Evolutionary conservation across 2,888 invertebrate genomes (phyloP), one percentile per base, ranked within the genome.

Genomic region (Ormyrus rosae): DNA sequence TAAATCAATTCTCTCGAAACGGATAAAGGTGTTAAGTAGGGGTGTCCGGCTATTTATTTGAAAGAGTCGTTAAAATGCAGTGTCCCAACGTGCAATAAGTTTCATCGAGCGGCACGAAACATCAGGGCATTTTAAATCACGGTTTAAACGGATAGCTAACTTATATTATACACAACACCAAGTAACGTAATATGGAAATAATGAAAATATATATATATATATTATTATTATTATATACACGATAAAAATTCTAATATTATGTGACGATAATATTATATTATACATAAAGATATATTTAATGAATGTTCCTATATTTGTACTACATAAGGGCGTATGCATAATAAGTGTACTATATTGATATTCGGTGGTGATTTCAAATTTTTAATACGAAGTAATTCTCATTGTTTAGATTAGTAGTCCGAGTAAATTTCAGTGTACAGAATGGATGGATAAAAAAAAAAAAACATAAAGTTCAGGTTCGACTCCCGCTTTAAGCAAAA

Each of bases 261-360:
- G 85, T 84, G 86, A 87, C 83, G 86, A 87, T 87, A 86, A 85
- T 85, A 87, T 85, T 85, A 87, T 85, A 87, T 86, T 86, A 87
- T 87, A 86, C 83, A 86, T 86, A 84, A 87, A 89, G 86, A 89
- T 89, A 90, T 90, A 90, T 90, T 90, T 90, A 90, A 90, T 90
- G 89, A 90, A 90, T 90, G 90, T 90, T 90, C 90, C 90, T 90
- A 90, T 90, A 90, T 90, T 90, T 90, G 88, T 90, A 90, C 88
- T 87, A 85, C 88, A 88, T 89, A 89, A 89, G 88, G 65, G 78
- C 64, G 75, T 77, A 83, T 86, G 87, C 84, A 84, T 87, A 87
- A 85, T 89, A 89, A 88, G 87, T 89, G 89, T 90, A 89, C 85
- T 86, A 87, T 89, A 90, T 88, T 86, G 85, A 88, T 90, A 90